Evolutionary conservation across 2,888 invertebrate genomes (phyloP).

Genomic region (Apamea monoglypha): DNA sequence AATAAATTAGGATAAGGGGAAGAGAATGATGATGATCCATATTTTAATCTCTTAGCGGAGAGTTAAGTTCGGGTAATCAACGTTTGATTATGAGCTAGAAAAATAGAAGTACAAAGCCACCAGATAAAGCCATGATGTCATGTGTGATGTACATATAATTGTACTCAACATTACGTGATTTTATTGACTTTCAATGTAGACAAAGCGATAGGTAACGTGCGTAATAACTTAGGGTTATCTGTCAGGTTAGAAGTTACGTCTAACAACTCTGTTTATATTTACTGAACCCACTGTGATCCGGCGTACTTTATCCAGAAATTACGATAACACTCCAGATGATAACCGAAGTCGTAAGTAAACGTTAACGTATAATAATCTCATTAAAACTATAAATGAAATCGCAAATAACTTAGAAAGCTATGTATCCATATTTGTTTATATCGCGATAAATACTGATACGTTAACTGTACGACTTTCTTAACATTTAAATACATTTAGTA

Average conservation of each 20-base stretch:
- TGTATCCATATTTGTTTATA: conserved; percentile 39
- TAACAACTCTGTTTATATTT: conserved; percentile 40
- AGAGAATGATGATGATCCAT: not conserved
- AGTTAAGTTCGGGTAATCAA: not conserved
- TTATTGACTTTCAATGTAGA: conserved; percentile 44
- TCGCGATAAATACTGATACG: conserved; percentile 27
- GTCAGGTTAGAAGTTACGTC: conserved; percentile 31
- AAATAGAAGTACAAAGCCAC: conserved; percentile 6
- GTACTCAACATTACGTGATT: conserved; percentile 36
- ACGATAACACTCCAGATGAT: conserved; percentile 17
- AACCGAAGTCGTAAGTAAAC: conserved; percentile 20
- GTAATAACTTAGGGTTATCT: conserved; percentile 50
- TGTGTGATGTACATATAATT: conserved; percentile 9
- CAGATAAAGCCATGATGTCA: conserved; percentile 20
- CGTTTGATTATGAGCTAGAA: not conserved
- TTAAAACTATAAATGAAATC: conserved; percentile 39
- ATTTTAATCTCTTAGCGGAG: not conserved
- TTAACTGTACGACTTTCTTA: conserved; percentile 33
- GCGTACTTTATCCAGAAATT: conserved; percentile 25
- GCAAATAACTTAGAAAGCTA: conserved; percentile 38
- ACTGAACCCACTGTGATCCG: conserved; percentile 31
- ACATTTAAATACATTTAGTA: conserved; percentile 26
- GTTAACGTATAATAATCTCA: conserved; percentile 18
- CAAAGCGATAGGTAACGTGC: conserved; percentile 40
- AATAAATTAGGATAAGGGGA: not conserved